Conservation (phyloP, 2,888 invertebrate species). For the Apeira syringaria region DNA sequence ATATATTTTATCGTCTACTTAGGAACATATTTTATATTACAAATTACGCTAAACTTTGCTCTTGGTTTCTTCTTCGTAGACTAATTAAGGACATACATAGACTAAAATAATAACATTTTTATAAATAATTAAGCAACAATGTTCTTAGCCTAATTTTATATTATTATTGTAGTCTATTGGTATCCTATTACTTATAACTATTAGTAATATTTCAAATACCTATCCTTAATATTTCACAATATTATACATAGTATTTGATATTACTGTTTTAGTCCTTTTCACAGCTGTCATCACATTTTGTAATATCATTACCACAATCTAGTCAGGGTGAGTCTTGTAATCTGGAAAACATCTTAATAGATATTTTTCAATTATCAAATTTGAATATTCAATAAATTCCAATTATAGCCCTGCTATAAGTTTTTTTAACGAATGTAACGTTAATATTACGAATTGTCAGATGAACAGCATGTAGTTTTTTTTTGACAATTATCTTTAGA, state of each 20-base stretch:
- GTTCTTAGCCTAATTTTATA: too few relatives aligned
- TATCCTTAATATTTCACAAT: background rate
- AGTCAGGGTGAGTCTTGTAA: too few relatives aligned
- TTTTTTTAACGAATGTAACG: too few relatives aligned
- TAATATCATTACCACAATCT: too few relatives aligned
- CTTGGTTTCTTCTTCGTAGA: background rate
- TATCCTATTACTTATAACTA: background rate
- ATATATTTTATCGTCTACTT: conserved; percentile 36
- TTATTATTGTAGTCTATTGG: background rate
- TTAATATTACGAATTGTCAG: too few relatives aligned
- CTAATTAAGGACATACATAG: background rate
- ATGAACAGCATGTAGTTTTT: too few relatives aligned
- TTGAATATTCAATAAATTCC: too few relatives aligned
- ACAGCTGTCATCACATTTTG: too few relatives aligned
- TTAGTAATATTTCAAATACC: background rate
- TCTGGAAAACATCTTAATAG: too few relatives aligned
- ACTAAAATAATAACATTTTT: background rate
- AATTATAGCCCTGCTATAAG: too few relatives aligned
- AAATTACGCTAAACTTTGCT: conserved; percentile 26
- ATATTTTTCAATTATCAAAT: too few relatives aligned
- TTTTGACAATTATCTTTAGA: too few relatives aligned
- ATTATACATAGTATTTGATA: background rate
- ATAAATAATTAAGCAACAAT: background rate
- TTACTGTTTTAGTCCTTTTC: background rate
- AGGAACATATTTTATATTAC: conserved; percentile 58